Conservation (phyloP, 2,113 vertebrate genomes). For the Pseudorhombus dupliciocellatus region DNA sequence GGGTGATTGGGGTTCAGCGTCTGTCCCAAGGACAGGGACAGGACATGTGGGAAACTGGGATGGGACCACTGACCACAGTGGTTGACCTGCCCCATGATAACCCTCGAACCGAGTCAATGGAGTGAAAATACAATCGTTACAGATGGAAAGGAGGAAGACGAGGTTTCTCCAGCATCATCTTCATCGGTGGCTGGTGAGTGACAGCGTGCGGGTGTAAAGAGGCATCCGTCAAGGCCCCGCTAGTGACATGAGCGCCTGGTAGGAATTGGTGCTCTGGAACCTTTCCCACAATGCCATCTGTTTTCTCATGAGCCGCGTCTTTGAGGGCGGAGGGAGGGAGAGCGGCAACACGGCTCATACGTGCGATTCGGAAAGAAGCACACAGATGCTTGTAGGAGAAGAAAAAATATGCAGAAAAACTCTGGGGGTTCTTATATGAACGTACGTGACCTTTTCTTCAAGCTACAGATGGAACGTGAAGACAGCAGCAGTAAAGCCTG, state of each 20-base stretch:
- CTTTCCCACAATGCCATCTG: conserved; percentile 71
- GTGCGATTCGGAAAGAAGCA: neutral
- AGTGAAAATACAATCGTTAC: too few relatives aligned
- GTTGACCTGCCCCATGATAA: too few relatives aligned
- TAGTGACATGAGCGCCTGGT: neutral
- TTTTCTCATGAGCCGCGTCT: conserved; percentile 52
- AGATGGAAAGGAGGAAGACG: neutral
- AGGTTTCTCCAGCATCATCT: conserved; percentile 4
- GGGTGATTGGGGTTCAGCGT: too few relatives aligned
- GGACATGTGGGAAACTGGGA: too few relatives aligned
- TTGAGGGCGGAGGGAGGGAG: conserved; percentile 7
- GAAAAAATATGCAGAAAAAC: conserved; percentile 4
- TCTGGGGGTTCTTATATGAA: neutral
- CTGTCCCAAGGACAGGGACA: too few relatives aligned
- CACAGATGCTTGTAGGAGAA: neutral
- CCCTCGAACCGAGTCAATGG: too few relatives aligned
- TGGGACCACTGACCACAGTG: too few relatives aligned
- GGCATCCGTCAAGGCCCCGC: conserved; percentile 22
- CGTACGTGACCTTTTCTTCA: too few relatives aligned
- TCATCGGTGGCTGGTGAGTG: conserved; percentile 33
- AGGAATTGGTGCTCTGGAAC: conserved; percentile 43
- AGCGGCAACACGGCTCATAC: neutral
- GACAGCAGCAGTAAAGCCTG: too few relatives aligned
- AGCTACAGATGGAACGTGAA: too few relatives aligned
- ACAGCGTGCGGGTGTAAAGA: conserved; percentile 55